Evolutionary conservation across 2,888 invertebrate genomes (phyloP).

Genomic region (Melieria picta): DNA sequence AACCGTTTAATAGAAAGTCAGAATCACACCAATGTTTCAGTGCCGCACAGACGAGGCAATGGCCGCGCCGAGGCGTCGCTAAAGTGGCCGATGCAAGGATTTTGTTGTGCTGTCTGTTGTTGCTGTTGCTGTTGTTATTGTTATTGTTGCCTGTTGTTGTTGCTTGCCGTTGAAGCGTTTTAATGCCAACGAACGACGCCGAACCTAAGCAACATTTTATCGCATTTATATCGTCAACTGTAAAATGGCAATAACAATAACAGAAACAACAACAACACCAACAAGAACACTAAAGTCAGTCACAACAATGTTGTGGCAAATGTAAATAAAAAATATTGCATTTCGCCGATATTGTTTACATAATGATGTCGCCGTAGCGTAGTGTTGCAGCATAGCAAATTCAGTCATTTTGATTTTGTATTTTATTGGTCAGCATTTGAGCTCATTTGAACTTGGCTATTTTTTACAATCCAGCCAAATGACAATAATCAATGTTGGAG

Average conservation of each 20-base stretch:
- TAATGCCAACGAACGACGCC: conserved; percentile 26
- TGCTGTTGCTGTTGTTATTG: conserved; percentile 16
- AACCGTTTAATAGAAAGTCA: conserved; percentile 29
- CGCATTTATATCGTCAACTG: conserved; percentile 42
- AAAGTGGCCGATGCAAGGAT: not conserved
- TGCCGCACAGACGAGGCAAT: not conserved
- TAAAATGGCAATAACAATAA: conserved; percentile 29
- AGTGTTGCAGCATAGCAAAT: too few relatives aligned
- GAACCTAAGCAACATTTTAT: conserved; percentile 37
- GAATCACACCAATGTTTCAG: conserved; percentile 8
- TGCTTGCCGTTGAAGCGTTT: conserved; percentile 21
- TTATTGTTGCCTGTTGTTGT: conserved; percentile 20
- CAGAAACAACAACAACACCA: conserved; percentile 18
- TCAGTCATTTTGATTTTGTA: too few relatives aligned
- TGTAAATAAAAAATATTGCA: conserved; percentile 28
- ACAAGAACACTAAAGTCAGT: conserved; percentile 9
- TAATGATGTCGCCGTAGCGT: not conserved
- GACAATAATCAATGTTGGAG: too few relatives aligned
- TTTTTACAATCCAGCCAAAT: too few relatives aligned
- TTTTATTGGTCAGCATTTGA: too few relatives aligned
- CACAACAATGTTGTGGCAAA: conserved; percentile 33
- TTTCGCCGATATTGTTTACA: conserved; percentile 11
- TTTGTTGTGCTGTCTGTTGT: conserved; percentile 17
- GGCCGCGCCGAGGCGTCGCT: not conserved
- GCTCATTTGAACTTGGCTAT: too few relatives aligned